A percentile compares a stretch with the other conserved stretches of the same genome.
These are phyloP conservation scores for Horisme vitalbata DNA, from an alignment of 2,888 invertebrate genomes.

Conservation along the genomic window DNA sequence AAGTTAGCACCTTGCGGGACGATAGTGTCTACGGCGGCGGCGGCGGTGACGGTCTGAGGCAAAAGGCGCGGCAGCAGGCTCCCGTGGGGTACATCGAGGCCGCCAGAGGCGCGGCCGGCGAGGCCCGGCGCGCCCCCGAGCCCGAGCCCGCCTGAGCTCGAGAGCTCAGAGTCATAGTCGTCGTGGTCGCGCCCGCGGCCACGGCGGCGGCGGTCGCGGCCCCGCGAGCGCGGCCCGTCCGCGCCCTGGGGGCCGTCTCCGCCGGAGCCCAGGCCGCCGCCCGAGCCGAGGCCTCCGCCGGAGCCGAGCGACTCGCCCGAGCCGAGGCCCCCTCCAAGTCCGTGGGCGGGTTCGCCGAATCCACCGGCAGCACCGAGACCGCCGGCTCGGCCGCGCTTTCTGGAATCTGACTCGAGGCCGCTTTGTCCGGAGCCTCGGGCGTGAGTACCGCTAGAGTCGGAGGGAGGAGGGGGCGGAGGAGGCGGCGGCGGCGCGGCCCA, in stretches of 20 bases:
- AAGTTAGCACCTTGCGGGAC: conserved; percentile 71
- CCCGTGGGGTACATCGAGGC: conserved; percentile 72
- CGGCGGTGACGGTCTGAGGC: conserved; percentile 56
- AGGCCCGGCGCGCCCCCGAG: conserved; percentile 49
- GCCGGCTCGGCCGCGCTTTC: conserved; percentile 59
- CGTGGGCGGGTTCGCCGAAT: conserved; percentile 28
- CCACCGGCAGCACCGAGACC: conserved; percentile 41
- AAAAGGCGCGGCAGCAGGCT: conserved; percentile 75
- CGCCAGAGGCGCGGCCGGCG: conserved; percentile 63
- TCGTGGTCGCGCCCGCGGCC: conserved; percentile 70
- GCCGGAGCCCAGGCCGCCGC: conserved; percentile 42
- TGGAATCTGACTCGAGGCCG: conserved; percentile 77
- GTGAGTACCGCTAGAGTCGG: conserved; percentile 55
- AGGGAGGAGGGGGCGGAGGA: conserved; percentile 65
- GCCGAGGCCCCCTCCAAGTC: conserved; percentile 46
- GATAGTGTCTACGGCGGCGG: conserved; percentile 50
- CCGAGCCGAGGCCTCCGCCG: conserved; percentile 36
- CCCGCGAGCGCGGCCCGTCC: conserved; percentile 49
- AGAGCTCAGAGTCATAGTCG: conserved; percentile 51
- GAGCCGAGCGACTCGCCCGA: conserved; percentile 41
- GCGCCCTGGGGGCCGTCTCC: conserved; percentile 19
- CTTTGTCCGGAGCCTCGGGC: conserved; percentile 68
- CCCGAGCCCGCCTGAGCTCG: conserved; percentile 55
- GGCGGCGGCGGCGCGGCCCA: conserved; percentile 68
- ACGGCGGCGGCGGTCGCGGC: conserved; percentile 69